Evolutionary conservation across 2,113 vertebrate genomes (phyloP).

Genomic region (Rhea pennata): DNA sequence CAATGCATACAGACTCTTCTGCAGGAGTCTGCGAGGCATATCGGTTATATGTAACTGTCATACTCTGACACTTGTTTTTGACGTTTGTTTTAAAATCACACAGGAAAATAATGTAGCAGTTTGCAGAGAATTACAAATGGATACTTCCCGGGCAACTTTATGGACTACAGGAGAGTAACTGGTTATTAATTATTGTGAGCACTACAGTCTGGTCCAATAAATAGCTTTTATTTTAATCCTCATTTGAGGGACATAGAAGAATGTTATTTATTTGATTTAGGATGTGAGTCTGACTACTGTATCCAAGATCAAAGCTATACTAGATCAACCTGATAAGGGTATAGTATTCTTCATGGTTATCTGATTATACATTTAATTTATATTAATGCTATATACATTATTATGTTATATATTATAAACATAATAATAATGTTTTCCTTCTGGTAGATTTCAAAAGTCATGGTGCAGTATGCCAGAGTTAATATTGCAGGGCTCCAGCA

Average conservation of each 20-base stretch:
- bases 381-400: background rate
- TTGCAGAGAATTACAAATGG: background rate
- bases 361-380: background rate
- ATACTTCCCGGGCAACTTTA: background rate
- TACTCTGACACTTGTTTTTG: background rate
- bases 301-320: background rate
- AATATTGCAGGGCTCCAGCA: slow-evolving; percentile 54
- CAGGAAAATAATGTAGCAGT: background rate
- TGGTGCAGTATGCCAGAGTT: background rate
- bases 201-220: background rate
- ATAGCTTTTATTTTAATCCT: background rate
- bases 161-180: background rate
- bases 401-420: no score
- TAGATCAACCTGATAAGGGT: background rate
- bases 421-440: background rate
- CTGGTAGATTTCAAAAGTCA: background rate
- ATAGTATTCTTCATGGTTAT: background rate
- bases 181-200: background rate
- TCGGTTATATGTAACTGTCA: background rate
- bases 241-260: background rate
- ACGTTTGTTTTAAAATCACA: background rate
- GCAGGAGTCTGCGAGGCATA: background rate
- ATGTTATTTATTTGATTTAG: background rate
- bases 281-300: background rate
- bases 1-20: background rate